A percentile compares a stretch with the other conserved stretches of the same genome.
phyloP scores from a whole-genome alignment of 1,140 invertebrate genomes.

The Ptiloglossa arizonensis region DNA sequence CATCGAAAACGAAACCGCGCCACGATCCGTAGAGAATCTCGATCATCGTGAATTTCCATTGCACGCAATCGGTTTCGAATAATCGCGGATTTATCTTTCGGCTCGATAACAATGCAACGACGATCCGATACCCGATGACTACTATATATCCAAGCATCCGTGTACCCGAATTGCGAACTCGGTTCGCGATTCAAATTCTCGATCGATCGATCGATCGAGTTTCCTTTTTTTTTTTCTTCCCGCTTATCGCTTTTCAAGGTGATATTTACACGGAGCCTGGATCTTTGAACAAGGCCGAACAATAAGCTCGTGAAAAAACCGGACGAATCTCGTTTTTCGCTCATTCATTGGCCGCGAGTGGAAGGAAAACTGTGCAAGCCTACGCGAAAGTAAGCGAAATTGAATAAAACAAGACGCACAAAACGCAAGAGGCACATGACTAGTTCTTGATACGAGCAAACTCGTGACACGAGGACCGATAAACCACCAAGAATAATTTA shows the following conservation, averaged over 20 bases:
- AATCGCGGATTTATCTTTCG: background rate
- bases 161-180: no score
- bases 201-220: background rate
- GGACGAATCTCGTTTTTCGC: background rate
- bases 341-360: background rate
- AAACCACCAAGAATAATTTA: constrained; percentile 60
- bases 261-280: no score
- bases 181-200: no score
- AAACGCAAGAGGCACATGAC: constrained; percentile 64
- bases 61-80: background rate
- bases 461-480: constrained; percentile 68
- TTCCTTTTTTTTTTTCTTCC: no score
- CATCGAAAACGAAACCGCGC: background rate
- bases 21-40: background rate
- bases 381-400: constrained; percentile 56
- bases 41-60: background rate
- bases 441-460: constrained; percentile 60
- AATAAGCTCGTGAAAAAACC: no score
- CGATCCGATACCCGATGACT: background rate
- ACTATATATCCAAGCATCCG: no score
- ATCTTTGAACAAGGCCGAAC: no score
- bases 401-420: constrained; percentile 55
- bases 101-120: constrained; percentile 19
- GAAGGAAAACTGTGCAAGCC: background rate
- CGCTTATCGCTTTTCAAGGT: no score